These are phyloP conservation scores for Stenotaenia linearis DNA, from an alignment of 2,888 invertebrate species.

Conservation along the genomic window DNA sequence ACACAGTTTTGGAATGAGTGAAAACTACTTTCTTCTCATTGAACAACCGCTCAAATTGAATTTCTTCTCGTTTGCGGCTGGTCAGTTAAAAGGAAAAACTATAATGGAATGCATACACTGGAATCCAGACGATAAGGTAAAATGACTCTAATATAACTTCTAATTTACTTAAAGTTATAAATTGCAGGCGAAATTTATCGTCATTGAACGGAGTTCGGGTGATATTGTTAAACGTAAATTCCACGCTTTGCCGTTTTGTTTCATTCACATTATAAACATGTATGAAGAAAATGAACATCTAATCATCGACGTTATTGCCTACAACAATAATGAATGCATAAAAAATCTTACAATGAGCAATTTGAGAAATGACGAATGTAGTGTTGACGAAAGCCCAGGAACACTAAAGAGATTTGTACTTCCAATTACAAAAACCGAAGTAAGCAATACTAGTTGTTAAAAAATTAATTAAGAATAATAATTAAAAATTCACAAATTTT, in stretches of 20 bases:
- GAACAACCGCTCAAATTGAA: slow-evolving; percentile 52
- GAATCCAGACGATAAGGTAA: slow-evolving; percentile 38
- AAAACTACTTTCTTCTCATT: slow-evolving; percentile 52
- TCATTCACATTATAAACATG: slow-evolving; percentile 54
- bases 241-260: slow-evolving; percentile 49
- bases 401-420: slow-evolving; percentile 34
- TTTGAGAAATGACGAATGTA: slow-evolving; percentile 40
- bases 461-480: not conserved
- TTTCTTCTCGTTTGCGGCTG: slow-evolving; percentile 46
- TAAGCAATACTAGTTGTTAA: slow-evolving; percentile 35
- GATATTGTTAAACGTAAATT: slow-evolving; percentile 45
- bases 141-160: not conserved
- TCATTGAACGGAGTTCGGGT: slow-evolving; percentile 48
- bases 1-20: slow-evolving; percentile 55
- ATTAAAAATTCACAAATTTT: not conserved
- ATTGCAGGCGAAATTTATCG: slow-evolving; percentile 46
- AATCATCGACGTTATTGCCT: slow-evolving; percentile 46
- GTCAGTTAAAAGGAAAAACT: slow-evolving; percentile 45
- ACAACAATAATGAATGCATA: slow-evolving; percentile 45
- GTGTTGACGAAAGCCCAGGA: slow-evolving; percentile 32
- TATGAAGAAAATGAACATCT: slow-evolving; percentile 51
- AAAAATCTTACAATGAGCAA: slow-evolving; percentile 44
- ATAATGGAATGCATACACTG: slow-evolving; percentile 48
- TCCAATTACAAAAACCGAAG: slow-evolving; percentile 35
- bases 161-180: not conserved